A percentile compares a stretch with the other conserved stretches of the same genome.
Conservation (phyloP, 2,113 vertebrate genomes). For the Pandion haliaetus region DNA sequence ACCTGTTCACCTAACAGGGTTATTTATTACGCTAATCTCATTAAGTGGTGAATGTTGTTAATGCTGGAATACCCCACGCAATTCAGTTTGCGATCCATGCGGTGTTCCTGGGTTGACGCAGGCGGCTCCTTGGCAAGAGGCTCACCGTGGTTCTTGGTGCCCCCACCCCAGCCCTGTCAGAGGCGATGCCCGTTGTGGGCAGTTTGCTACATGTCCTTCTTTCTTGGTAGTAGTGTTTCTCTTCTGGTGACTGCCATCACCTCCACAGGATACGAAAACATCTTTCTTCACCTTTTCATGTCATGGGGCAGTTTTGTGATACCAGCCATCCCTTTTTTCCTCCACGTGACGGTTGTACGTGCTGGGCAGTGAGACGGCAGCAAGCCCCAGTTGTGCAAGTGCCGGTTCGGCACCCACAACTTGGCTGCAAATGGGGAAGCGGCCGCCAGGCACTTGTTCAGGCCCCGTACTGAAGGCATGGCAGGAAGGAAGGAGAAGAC, state of each 20-base stretch:
- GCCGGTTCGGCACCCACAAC: neutral
- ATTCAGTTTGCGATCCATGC: accelerated
- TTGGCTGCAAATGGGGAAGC: neutral
- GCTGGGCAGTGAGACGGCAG: neutral
- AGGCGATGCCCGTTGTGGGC: accelerated
- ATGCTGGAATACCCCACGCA: accelerated
- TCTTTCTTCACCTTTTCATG: neutral
- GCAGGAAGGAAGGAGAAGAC: neutral
- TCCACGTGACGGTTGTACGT: accelerated
- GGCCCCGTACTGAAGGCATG: neutral
- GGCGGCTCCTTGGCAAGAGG: neutral
- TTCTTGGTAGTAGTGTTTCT: neutral
- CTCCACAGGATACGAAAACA: neutral
- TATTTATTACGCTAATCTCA: accelerated
- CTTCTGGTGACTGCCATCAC: neutral
- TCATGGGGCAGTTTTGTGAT: neutral
- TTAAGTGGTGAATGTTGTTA: neutral
- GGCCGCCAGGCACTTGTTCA: neutral
- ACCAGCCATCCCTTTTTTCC: neutral
- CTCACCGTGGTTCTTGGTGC: accelerated
- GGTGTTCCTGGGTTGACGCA: neutral
- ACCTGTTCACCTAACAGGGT: accelerated
- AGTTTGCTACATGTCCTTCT: neutral
- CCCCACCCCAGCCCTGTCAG: too few relatives aligned
- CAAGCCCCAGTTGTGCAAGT: neutral